Evolutionary conservation across 2,113 vertebrate species (phyloP).

Genomic region (Podarcis muralis): DNA sequence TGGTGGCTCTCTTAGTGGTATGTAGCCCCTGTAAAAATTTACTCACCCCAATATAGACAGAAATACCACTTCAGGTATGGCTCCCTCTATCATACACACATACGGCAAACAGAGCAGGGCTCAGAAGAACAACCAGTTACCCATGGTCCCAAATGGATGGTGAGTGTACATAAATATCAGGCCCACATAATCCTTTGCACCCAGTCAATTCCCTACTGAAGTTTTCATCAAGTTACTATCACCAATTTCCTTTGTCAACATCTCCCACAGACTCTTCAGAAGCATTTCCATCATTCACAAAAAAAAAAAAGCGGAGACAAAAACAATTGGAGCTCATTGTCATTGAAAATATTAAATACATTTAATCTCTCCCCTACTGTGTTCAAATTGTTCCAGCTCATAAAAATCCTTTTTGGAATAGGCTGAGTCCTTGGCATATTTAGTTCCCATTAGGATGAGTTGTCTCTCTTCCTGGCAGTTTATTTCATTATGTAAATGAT

Average conservation of each 20-base stretch:
- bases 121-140: neutral
- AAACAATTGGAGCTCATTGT: neutral
- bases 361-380: constrained; percentile 31
- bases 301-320: neutral
- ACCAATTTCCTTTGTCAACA: neutral
- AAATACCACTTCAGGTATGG: neutral
- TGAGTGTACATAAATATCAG: neutral
- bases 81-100: neutral
- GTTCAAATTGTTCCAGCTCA: constrained; percentile 35
- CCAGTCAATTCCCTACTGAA: neutral
- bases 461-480: constrained; percentile 23
- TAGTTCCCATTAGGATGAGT: constrained; percentile 18
- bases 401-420: constrained; percentile 13
- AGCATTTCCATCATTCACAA: neutral
- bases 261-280: neutral
- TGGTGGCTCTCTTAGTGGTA: too few relatives aligned
- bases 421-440: constrained; percentile 33
- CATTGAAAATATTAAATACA: constrained; percentile 20
- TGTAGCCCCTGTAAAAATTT: too few relatives aligned
- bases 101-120: neutral
- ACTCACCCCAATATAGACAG: neutral
- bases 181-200: neutral
- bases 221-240: neutral
- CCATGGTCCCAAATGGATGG: neutral
- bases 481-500: constrained; percentile 37